A percentile compares a stretch with the other conserved stretches of the same genome.
Conservation (phyloP, 2,797 vertebrate species). For the Sebastes cheni region DNA sequence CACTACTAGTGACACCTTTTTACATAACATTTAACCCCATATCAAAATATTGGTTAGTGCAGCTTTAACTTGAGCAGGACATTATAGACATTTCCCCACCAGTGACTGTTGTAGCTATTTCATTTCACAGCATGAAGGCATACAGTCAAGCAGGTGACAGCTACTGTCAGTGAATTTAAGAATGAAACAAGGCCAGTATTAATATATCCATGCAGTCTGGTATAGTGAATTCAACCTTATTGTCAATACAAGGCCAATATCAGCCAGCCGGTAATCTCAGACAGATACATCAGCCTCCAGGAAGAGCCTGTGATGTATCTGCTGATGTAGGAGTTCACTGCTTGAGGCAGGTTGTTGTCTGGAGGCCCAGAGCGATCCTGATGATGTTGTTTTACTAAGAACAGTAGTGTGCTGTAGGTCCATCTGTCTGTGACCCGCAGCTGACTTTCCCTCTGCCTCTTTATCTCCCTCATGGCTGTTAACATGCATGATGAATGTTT, state of each 20-base stretch:
- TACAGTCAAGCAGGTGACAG: neutral
- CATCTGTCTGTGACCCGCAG: slow-evolving; percentile 32
- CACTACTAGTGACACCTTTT: no score
- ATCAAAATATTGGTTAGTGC: no score
- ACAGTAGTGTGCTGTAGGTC: slow-evolving; percentile 29
- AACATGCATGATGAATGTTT: slow-evolving; percentile 51
- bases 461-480: slow-evolving; percentile 24
- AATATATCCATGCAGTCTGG: neutral
- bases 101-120: neutral
- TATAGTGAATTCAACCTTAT: neutral
- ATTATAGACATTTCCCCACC: neutral
- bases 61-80: neutral
- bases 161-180: neutral
- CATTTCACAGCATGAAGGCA: neutral
- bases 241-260: neutral
- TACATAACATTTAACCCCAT: no score
- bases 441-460: slow-evolving; percentile 29
- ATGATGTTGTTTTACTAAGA: slow-evolving; percentile 20
- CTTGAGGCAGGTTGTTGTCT: neutral
- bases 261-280: neutral
- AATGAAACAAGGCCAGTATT: neutral
- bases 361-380: neutral
- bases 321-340: neutral
- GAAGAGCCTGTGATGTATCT: neutral
- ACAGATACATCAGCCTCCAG: neutral